These are phyloP conservation scores for Polypedilum pembai DNA, from an alignment of 1,140 invertebrate genomes.

Conservation along the genomic window DNA sequence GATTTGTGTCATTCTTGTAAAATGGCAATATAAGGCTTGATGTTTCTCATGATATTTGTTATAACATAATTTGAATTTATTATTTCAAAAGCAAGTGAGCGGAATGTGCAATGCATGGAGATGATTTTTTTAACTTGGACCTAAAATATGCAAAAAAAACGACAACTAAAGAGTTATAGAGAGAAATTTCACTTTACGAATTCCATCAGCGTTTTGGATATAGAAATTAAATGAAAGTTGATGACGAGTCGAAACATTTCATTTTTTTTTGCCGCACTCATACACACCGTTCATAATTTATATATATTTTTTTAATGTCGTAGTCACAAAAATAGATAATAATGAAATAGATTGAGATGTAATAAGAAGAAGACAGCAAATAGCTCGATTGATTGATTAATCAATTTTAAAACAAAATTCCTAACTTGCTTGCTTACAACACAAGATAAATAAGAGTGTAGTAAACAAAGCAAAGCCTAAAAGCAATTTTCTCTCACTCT, in stretches of 20 bases:
- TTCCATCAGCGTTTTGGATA: constrained; percentile 10
- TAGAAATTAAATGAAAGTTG: constrained; percentile 19
- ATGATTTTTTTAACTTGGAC: not conserved
- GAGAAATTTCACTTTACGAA: not conserved
- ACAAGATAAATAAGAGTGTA: too few relatives aligned
- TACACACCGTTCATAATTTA: not conserved
- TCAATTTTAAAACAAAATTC: not conserved
- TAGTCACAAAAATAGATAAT: too few relatives aligned
- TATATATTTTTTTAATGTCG: too few relatives aligned
- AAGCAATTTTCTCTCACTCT: not conserved
- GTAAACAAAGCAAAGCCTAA: not conserved
- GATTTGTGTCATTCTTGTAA: too few relatives aligned
- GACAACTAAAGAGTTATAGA: too few relatives aligned
- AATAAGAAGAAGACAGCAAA: not conserved
- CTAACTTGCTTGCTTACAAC: not conserved
- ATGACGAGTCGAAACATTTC: not conserved
- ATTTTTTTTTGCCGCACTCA: not conserved
- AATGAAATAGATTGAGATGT: too few relatives aligned
- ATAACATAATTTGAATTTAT: too few relatives aligned
- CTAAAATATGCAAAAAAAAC: not conserved
- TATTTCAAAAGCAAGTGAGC: too few relatives aligned
- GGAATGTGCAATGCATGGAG: too few relatives aligned
- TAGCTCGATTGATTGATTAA: not conserved
- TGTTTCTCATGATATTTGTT: too few relatives aligned
- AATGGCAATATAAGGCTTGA: too few relatives aligned